phyloP scores from a whole-genome alignment of 2,797 vertebrate genomes.

The Sebastes hubbsi region DNA sequence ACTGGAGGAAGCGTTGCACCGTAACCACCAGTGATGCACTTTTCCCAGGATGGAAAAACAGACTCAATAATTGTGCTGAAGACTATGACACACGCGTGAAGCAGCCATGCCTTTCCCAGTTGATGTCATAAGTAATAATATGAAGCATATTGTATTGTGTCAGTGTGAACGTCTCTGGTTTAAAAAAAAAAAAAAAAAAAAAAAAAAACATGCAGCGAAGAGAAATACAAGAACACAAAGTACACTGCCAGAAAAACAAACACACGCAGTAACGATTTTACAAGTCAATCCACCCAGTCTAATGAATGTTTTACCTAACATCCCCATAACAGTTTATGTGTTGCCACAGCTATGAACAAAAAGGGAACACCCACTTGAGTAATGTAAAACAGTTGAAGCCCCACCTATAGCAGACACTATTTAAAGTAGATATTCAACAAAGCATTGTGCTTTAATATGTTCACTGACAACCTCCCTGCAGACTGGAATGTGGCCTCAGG shows the following conservation, averaged over 20 bases:
- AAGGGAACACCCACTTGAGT: slow-evolving; percentile 37
- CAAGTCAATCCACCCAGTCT: neutral
- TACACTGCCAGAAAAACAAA: neutral
- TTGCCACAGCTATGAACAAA: slow-evolving; percentile 20
- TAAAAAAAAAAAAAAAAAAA: neutral
- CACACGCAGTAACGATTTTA: neutral
- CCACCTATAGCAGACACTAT: slow-evolving; percentile 14
- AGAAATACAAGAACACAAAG: slow-evolving; percentile 8
- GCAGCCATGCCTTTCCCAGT: slow-evolving; percentile 39
- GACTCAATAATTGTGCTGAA: neutral
- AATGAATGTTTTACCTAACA: slow-evolving; percentile 30
- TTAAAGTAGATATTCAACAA: slow-evolving; percentile 7
- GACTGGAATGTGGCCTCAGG: slow-evolving; percentile 7
- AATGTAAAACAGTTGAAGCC: slow-evolving; percentile 26
- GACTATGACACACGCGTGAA: slow-evolving; percentile 36
- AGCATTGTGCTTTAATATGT: neutral
- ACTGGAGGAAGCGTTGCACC: neutral
- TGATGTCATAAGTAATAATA: slow-evolving; percentile 55
- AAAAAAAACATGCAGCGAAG: neutral
- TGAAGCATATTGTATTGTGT: slow-evolving; percentile 12
- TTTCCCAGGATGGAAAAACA: slow-evolving; percentile 25
- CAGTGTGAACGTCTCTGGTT: slow-evolving; percentile 3
- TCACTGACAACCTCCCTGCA: neutral
- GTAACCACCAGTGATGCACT: neutral
- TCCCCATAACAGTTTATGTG: slow-evolving; percentile 31